A percentile compares a stretch with the other conserved stretches of the same genome.
These are phyloP conservation scores for Bathynomus jamesi DNA, from an alignment of 1,140 invertebrate species.

Conservation along the genomic window DNA sequence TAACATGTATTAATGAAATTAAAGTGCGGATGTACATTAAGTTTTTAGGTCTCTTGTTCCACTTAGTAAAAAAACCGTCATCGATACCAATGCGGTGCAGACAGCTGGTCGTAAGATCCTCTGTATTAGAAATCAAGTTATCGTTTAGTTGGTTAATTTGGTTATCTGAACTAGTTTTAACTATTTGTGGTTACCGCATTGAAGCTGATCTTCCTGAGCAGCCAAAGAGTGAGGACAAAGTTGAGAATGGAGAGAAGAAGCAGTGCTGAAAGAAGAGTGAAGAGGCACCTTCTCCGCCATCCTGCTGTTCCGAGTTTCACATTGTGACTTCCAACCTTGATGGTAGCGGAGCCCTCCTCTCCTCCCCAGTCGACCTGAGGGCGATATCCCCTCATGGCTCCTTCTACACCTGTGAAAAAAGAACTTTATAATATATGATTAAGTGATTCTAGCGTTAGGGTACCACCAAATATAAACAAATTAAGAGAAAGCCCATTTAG, in stretches of 20 bases:
- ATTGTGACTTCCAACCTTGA: constrained; percentile 25
- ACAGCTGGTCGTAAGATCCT: too few species aligned
- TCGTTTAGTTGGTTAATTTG: too few species aligned
- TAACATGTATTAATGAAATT: too few species aligned
- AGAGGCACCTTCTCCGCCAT: constrained; percentile 25
- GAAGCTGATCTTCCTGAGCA: constrained; percentile 22
- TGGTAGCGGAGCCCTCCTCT: constrained; percentile 20
- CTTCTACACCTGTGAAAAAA: background rate
- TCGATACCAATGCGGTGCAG: too few species aligned
- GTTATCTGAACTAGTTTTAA: too few species aligned
- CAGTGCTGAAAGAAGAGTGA: constrained; percentile 16
- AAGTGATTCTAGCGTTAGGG: too few species aligned
- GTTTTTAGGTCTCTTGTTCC: too few species aligned
- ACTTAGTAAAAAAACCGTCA: too few species aligned
- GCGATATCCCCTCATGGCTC: constrained; percentile 15
- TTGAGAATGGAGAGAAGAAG: constrained; percentile 19
- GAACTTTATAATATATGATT: background rate
- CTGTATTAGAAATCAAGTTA: too few species aligned
- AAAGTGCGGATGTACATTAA: too few species aligned
- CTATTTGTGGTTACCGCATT: constrained; percentile 27
- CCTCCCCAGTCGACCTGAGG: constrained; percentile 35
- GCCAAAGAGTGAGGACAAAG: constrained; percentile 22
- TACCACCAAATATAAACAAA: too few species aligned
- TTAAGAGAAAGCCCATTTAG: too few species aligned
- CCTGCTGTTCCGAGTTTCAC: constrained; percentile 17